Evolutionary conservation across 2,888 invertebrate species (phyloP).

Genomic region (Drosophila rubida): DNA sequence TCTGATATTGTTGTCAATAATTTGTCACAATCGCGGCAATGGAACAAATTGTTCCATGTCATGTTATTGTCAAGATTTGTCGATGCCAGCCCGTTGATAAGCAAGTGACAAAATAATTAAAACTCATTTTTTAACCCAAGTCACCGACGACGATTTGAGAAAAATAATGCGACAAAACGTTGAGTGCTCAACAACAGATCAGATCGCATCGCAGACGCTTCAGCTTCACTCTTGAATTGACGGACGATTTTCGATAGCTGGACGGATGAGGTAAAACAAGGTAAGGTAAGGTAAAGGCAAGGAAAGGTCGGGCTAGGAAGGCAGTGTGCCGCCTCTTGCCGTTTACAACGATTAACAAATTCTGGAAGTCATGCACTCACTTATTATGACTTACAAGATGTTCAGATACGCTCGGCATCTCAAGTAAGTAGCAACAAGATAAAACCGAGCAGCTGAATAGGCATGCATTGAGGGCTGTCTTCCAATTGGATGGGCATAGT

Average conservation of each 20-base stretch:
- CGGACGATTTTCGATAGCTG: neutral
- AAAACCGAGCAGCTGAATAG: no score
- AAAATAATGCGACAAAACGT: constrained; percentile 58
- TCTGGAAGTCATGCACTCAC: constrained; percentile 68
- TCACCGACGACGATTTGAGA: constrained; percentile 8
- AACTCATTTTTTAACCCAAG: constrained; percentile 56
- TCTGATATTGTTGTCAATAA: constrained; percentile 80
- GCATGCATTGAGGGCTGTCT: neutral
- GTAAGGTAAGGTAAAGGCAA: no score
- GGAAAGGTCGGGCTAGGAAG: neutral
- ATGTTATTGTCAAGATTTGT: constrained; percentile 82
- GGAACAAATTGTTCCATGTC: constrained; percentile 81
- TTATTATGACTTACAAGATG: constrained; percentile 40
- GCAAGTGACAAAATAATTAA: constrained; percentile 80
- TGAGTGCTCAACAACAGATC: constrained; percentile 47
- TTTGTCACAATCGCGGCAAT: constrained; percentile 83
- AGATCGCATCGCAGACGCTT: constrained; percentile 2
- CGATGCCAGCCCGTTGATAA: constrained; percentile 66
- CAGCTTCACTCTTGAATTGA: constrained; percentile 5
- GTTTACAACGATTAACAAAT: constrained; percentile 27
- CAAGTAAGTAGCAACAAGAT: constrained; percentile 9
- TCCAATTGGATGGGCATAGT: neutral
- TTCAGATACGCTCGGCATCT: constrained; percentile 35
- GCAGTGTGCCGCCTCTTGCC: constrained; percentile 6
- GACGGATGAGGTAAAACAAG: neutral